These are phyloP conservation scores for Acrobasis consociella DNA, from an alignment of 2,888 invertebrate genomes.

Conservation along the genomic window DNA sequence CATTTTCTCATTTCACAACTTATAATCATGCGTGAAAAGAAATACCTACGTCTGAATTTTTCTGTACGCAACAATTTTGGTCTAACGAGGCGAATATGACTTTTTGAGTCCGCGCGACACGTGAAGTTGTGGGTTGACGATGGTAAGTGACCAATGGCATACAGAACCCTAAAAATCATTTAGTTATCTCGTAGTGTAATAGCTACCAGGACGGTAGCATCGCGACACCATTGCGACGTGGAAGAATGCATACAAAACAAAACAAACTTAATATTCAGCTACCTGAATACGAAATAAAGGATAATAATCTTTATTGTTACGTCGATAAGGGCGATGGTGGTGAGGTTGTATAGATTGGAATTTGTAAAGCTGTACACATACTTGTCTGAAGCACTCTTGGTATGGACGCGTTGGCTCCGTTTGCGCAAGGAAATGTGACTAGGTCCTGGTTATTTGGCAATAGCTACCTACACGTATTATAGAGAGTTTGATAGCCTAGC, in stretches of 20 bases:
- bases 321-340: conserved; percentile 21
- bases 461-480: conserved; percentile 39
- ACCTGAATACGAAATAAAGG: conserved; percentile 24
- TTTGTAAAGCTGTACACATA: conserved; percentile 32
- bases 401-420: conserved; percentile 44
- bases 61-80: too few relatives aligned
- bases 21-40: too few relatives aligned
- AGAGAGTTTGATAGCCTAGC: background rate
- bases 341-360: conserved; percentile 19
- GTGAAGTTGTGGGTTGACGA: too few relatives aligned
- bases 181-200: conserved; percentile 52
- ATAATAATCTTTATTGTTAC: conserved; percentile 30
- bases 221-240: conserved; percentile 56
- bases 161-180: conserved; percentile 43
- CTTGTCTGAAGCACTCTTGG: conserved; percentile 42
- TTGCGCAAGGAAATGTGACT: conserved; percentile 58
- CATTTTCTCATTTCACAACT: too few relatives aligned
- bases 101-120: too few relatives aligned
- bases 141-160: too few relatives aligned
- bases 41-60: too few relatives aligned
- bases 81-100: too few relatives aligned
- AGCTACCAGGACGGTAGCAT: conserved; percentile 52
- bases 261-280: conserved; percentile 33
- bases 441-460: conserved; percentile 53
- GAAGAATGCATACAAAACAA: conserved; percentile 46